Conservation (phyloP, 2,797 vertebrate genomes). For the Xiphophorus birchmanni region DNA sequence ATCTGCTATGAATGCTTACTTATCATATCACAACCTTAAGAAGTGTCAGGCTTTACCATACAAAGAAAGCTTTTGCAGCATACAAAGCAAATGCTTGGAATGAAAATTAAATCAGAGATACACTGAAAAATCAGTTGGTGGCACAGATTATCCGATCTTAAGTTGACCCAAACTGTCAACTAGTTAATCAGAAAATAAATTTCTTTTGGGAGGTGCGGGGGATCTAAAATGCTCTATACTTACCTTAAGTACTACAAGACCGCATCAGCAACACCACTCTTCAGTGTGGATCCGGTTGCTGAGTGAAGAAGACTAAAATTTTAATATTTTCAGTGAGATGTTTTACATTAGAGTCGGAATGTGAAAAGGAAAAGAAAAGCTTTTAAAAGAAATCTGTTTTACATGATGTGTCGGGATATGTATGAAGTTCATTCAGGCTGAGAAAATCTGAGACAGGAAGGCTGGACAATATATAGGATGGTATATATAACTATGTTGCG, state of each 20-base stretch:
- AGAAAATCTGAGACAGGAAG: background rate
- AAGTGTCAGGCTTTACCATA: background rate
- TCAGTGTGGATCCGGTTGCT: background rate
- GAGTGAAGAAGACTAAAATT: background rate
- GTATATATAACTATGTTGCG: background rate
- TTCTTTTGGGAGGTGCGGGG: background rate
- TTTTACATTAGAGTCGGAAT: background rate
- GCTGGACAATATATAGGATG: background rate
- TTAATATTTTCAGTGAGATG: background rate
- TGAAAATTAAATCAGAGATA: background rate
- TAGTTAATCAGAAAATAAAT: background rate
- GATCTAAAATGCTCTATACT: background rate
- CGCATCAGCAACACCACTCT: background rate
- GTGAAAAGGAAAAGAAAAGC: background rate
- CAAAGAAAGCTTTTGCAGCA: background rate
- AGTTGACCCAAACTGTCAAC: background rate
- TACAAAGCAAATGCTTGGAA: background rate
- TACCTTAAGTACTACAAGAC: background rate
- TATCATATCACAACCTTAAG: background rate
- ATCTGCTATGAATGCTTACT: background rate
- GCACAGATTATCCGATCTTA: background rate
- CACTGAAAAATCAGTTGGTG: background rate
- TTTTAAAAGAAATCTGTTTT: background rate
- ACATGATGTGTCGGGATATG: background rate
- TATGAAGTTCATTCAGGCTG: background rate